Evolutionary conservation across 2,113 vertebrate species (phyloP), one percentile per base, ranked within the genome.

Genomic region (Syrrhaptes paradoxus): DNA sequence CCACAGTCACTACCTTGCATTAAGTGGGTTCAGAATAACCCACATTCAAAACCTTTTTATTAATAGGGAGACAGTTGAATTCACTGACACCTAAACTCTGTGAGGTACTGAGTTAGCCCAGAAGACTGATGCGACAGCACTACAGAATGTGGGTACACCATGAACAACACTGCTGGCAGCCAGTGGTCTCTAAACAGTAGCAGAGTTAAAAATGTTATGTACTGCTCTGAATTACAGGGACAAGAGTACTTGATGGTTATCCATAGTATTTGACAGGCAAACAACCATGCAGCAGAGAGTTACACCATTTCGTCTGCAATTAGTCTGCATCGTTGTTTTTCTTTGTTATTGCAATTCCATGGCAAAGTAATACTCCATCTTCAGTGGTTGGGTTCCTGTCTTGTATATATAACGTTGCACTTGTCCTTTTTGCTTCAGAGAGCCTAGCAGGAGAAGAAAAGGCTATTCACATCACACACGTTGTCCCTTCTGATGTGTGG

Each of bases 401-500:
- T 54, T 49, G 5, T 76, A 65, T 24, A 38, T 34, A 77, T 28
- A 48, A 59, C 32, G 5, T 17, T 41, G 6, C 6, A 2, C 14
- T 77, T 62, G 16, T 41, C 18, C 66, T 45, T 0, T 41, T 49
- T 61, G 34, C 26, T 82, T 85, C 34, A 16, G 51, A 55, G 63
- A 57, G 13, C 20, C 38, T 22, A 13, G 7, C 32, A 20, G 19
- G 21, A 51, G 51, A 48, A 63, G 31, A n/a, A 55, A 54, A 61
- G 22, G 4, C 28, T 22, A 28, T 29, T 75, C 3, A 1, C 29
- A 15, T 4, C 4, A 4, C 13, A 21, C 2, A 6, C 11, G 31
- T 75, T 1, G 0, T 45, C 25, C 41, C 9, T 9, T 89, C 18
- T 29, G 11, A 0, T 0, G 2, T 21, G 22, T 43, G 61, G 22